These are phyloP conservation scores for Malacoctenus gilli DNA, from an alignment of 2,797 vertebrate genomes.

Conservation along the genomic window DNA sequence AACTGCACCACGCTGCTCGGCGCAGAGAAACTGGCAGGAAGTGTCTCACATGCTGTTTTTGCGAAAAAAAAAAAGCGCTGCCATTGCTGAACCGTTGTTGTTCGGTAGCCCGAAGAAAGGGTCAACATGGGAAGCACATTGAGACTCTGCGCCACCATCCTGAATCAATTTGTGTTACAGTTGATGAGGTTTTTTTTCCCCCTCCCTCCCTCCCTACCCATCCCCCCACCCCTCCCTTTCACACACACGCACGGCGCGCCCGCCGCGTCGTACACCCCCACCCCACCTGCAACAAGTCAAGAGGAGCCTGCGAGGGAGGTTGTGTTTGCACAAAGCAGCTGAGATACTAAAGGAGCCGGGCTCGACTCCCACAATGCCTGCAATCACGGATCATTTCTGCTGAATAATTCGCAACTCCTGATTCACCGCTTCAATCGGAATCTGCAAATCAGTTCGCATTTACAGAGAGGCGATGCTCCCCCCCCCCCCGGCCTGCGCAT, in stretches of 20 bases:
- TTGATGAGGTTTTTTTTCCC: slow-evolving; percentile 28
- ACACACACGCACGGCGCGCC: slow-evolving; percentile 14
- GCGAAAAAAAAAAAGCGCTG: slow-evolving; percentile 38
- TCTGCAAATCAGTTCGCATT: slow-evolving; percentile 17
- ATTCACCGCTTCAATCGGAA: slow-evolving; percentile 41
- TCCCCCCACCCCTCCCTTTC: too few species aligned
- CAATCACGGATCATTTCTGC: slow-evolving; percentile 28
- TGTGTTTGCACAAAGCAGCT: slow-evolving; percentile 41
- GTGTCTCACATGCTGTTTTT: slow-evolving; percentile 51
- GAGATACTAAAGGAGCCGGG: slow-evolving; percentile 22
- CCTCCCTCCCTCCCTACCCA: too few species aligned
- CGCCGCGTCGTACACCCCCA: slow-evolving; percentile 19
- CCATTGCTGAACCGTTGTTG: slow-evolving; percentile 26
- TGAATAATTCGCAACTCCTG: slow-evolving; percentile 9
- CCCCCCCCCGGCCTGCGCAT: slow-evolving; percentile 18
- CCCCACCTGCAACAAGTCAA: neutral
- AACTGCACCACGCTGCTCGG: slow-evolving; percentile 46
- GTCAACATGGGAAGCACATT: slow-evolving; percentile 52
- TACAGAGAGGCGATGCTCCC: slow-evolving; percentile 14
- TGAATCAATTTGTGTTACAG: slow-evolving; percentile 37
- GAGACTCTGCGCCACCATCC: slow-evolving; percentile 28
- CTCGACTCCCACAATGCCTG: slow-evolving; percentile 18
- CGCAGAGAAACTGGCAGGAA: slow-evolving; percentile 56
- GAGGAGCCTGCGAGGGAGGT: neutral
- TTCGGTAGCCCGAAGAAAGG: slow-evolving; percentile 48